Evolutionary conservation across 2,888 invertebrate species (phyloP), one percentile per base, ranked within the genome.

Genomic region (Brenthis hecate): DNA sequence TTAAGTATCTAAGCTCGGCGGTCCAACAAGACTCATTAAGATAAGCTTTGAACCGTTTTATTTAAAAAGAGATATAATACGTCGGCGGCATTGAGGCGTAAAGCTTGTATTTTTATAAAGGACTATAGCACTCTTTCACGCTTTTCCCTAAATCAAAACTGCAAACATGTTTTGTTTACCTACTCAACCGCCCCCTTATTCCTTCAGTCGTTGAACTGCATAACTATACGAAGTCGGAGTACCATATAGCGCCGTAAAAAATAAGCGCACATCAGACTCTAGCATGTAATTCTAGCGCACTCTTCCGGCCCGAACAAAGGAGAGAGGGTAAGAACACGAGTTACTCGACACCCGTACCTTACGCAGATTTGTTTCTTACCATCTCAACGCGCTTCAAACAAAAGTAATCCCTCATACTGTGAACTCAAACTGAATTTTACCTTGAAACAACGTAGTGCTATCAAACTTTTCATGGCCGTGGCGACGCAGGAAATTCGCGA

Each of bases 221-320:
- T 88, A 89, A 89, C 87, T 90, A 89, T 87, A 89, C 81, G 84
- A 85, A 84, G 83, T 83, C 84, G 85, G 84, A 92, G 91, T 87
- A 89, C 88, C 91, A 91, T 92, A 92, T 91, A 88, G 85, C 87
- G 82, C 85, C 86, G 90, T 92, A 92, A 92, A 92, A 92, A 92
- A 92, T 92, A 92, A 92, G 92, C 92, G 91, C 90, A 87, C 92
- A 92, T 92, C 92, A 92, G 91, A 88, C 86, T 92, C 84, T 87
- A 92, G 92, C 92, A 91, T 92, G 92, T 92, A 92, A 92, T 92
- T 92, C 92, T 92, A 92, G 92, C 91, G 90, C 88, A 89, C 91
- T 91, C 92, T 92, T 92, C 92, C 92, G 92, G 88, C 87, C 84
- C 87, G 89, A 90, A 92, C 92, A 92, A 92, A 92, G 88, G 88